Evolutionary conservation across 2,888 invertebrate species (phyloP).

Genomic region (Tetragnatha montana): DNA sequence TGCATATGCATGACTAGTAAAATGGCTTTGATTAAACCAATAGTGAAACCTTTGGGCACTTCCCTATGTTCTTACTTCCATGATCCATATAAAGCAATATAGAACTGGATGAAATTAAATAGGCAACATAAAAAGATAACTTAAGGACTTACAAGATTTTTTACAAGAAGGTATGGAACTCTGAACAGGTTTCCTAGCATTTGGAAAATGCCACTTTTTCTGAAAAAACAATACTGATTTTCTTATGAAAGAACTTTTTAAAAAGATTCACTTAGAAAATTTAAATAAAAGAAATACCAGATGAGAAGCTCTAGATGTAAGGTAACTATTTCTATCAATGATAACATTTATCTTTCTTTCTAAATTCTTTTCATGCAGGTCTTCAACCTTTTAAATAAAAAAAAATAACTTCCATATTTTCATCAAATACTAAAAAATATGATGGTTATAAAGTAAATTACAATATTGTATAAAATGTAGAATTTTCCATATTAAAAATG

Average conservation of each 20-base stretch:
- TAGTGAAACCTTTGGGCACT: too few species aligned
- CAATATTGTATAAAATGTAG: too few species aligned
- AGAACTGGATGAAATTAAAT: too few species aligned
- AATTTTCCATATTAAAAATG: too few species aligned
- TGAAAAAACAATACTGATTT: slow-evolving; percentile 6
- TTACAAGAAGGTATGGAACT: slow-evolving; percentile 30
- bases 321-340: slow-evolving; percentile 30
- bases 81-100: too few species aligned
- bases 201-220: slow-evolving; percentile 37
- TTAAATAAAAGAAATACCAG: slow-evolving; percentile 28
- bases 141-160: slow-evolving; percentile 54
- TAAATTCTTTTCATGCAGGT: slow-evolving; percentile 52
- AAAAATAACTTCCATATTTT: too few species aligned
- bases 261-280: background rate
- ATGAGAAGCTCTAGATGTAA: slow-evolving; percentile 19
- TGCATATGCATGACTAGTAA: too few species aligned
- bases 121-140: background rate
- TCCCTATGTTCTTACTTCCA: too few species aligned
- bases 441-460: too few species aligned
- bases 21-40: too few species aligned
- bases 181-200: slow-evolving; percentile 20
- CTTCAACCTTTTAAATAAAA: slow-evolving; percentile 26
- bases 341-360: slow-evolving; percentile 36
- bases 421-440: too few species aligned
- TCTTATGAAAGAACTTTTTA: background rate